Base-by-base conservation (phyloP, 2,888 invertebrate genomes). In the Bellardia bayeri region DNA sequence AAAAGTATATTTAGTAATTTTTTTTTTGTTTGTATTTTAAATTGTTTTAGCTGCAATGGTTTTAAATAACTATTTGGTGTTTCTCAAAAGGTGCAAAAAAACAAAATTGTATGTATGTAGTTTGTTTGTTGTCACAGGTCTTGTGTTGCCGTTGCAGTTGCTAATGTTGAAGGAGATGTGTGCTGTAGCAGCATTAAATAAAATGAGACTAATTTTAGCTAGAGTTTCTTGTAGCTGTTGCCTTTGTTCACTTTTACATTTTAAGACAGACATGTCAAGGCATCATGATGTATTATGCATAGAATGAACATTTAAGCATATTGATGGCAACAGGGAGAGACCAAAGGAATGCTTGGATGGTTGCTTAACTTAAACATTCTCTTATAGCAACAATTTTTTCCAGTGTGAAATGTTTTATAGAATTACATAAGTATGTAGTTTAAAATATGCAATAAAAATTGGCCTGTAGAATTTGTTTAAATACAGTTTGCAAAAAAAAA, bases 1-100 rank as follows among this genome's bases (percentile, higher is more conserved):
- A 16, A 78, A 45, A 56, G 45, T 71, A 71, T 78, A 75, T 45
- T 45, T 76, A 5, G 5, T 58, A 2, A 42, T 64, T 45, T 14
- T n/a, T 45, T 42, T 42, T 8, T 9, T 76, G 11, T 71, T 82
- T 51, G 5, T 33, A 33, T 33, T 33, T 33, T 3, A 5, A 33
- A 33, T 51, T 58, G 40, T 64, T 72, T n/a, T 78, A 64, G 42
- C 56, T 37, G 58, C 76, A 23, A 56, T 83, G 64, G 82, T 82
- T 86, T 79, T 80, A 84, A 87, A 81, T 81, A 83, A 83, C 71
- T 42, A 84, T 81, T 87, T 76, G 66, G 45, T 58, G 42, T 75
- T 74, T 23, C 74, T 68, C 40, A 9, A 87, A 87, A 87, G 87
- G 87, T 87, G 87, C 87, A 87, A 87, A 80, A 84, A 79, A 71